A percentile compares a stretch with the other conserved stretches of the same genome.
Conservation (phyloP, 2,888 invertebrate genomes). For the Hypselothyrea guttata region DNA sequence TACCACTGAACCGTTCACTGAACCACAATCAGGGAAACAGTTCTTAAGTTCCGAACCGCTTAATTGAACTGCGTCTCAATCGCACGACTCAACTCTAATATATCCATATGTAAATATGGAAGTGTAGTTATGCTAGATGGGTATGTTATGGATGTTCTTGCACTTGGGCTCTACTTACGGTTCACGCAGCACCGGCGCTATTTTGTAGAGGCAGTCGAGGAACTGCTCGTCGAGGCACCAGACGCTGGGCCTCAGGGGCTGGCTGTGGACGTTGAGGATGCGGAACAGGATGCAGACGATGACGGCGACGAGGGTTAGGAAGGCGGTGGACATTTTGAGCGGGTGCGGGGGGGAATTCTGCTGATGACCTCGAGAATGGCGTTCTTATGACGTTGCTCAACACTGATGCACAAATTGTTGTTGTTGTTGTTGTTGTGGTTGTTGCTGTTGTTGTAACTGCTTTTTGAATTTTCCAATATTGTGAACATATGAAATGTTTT, state of each 20-base stretch:
- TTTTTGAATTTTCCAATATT: not conserved
- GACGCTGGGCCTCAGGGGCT: constrained; percentile 89
- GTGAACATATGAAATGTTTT: not conserved
- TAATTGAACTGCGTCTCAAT: no score
- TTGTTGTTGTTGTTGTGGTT: constrained; percentile 1
- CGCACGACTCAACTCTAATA: no score
- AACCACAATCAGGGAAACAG: no score
- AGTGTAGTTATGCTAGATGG: no score
- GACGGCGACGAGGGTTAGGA: constrained; percentile 90
- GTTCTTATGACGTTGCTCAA: constrained; percentile 12
- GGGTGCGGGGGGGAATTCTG: not conserved
- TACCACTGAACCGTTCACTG: no score
- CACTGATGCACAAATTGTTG: constrained; percentile 7
- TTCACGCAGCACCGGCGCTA: constrained; percentile 90
- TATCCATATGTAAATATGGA: no score
- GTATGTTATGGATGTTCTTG: not conserved
- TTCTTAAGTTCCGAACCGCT: no score
- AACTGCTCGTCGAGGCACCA: constrained; percentile 90
- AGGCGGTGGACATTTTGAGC: constrained; percentile 88
- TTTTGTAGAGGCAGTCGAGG: constrained; percentile 89
- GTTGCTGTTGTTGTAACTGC: not conserved
- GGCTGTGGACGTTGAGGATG: constrained; percentile 92
- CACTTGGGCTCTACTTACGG: constrained; percentile 87
- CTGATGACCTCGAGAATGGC: constrained; percentile 6
- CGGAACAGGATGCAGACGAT: constrained; percentile 92